Evolutionary conservation across 2,113 vertebrate species (phyloP), one percentile per base, ranked within the genome.

Genomic region (Toxotes chatareus): DNA sequence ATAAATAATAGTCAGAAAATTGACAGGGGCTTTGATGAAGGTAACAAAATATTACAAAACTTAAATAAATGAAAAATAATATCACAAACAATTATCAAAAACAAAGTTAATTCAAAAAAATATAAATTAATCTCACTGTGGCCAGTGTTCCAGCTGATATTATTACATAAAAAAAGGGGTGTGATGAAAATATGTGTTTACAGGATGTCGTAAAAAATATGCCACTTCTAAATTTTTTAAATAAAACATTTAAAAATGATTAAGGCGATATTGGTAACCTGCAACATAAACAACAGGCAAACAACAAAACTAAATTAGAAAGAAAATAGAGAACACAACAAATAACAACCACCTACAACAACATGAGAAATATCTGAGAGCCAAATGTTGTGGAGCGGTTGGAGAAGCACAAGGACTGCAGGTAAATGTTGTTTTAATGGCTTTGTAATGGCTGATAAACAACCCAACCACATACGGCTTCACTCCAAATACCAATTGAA

Each of bases 181-280:
- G 85, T 53, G 79, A 79, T 63, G 66, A 79, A 83, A 87, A 80
- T 73, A 88, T 82, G 66, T 79, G 59, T 84, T 79, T 55, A 82
- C 47, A 80, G 72, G 79, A 62, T 60, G 65, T 90, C 91, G 83
- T 79, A 81, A 88, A 91, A 90, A 91, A 79, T 38, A 90, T 80
- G 73, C 73, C 51, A 83, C 59, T 88, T 78, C 65, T 42, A 76
- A 27, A 27, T 27, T 64, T 83, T 84, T 1, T 91, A 96, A 97
- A 84, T 76, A 86, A 96, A 97, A 95, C 91, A 92, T 94, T 80
- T 84, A 93, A 95, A 85, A 95, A 96, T 94, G 93, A 95, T 97
- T 98, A 99, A 98, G 97, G 97, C 96, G 95, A 96, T 94, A 94
- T 79, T 80, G 89, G 86, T 86, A 84, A 89, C 82, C 94, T 86